phyloP scores from a whole-genome alignment of 2,113 vertebrate genomes.

The Campylorhamphus procurvoides region DNA sequence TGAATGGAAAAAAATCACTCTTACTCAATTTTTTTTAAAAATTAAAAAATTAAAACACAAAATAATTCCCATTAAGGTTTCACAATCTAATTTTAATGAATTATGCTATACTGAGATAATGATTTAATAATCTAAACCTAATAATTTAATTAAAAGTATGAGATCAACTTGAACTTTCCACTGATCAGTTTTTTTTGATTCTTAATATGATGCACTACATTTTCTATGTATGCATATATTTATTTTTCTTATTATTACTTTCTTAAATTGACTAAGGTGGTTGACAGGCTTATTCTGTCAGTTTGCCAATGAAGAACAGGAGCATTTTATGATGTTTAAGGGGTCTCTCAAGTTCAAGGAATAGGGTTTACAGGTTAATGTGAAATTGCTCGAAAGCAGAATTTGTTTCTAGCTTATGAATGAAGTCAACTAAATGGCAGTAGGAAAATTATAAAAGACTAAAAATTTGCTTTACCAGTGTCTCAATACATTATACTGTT shows the following conservation, averaged over 20 bases:
- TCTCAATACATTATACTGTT: not conserved
- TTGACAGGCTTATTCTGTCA: not conserved
- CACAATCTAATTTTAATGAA: not conserved
- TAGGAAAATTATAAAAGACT: not conserved
- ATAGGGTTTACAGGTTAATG: not conserved
- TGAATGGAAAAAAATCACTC: not conserved
- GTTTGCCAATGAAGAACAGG: not conserved
- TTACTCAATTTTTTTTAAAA: not conserved
- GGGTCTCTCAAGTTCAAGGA: not conserved
- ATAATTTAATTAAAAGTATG: not conserved
- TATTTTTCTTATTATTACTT: not conserved
- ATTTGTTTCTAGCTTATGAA: not conserved
- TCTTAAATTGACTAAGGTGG: not conserved
- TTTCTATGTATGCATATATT: not conserved
- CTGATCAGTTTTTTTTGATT: not conserved
- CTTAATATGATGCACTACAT: not conserved
- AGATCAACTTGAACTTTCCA: not conserved
- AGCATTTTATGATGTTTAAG: not conserved
- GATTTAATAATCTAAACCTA: not conserved
- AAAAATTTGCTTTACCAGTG: not conserved
- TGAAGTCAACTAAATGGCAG: not conserved
- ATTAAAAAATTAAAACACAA: not conserved
- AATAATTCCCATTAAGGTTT: not conserved
- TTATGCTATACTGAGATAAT: not conserved
- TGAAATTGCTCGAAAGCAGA: not conserved